Conservation (phyloP, 2,797 vertebrate genomes). For the Pangasius sanitwongsei region DNA sequence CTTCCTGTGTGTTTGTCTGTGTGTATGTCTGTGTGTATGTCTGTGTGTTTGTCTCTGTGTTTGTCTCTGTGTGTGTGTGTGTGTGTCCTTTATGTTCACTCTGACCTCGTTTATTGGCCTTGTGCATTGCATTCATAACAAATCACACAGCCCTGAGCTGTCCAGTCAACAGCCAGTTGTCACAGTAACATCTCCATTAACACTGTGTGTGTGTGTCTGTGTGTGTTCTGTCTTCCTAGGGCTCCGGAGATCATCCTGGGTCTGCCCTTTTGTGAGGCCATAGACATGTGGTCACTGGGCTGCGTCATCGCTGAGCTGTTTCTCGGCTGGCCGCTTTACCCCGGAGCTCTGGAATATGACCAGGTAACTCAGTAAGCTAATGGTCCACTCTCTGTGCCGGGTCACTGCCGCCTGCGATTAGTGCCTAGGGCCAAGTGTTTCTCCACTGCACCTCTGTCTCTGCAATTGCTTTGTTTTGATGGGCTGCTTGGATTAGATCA, state of each 20-base stretch:
- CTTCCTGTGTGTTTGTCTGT: background rate
- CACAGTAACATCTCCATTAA: constrained; percentile 42
- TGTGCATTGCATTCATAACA: background rate
- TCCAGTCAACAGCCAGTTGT: constrained; percentile 42
- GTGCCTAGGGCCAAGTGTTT: background rate
- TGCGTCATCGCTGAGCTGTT: constrained; percentile 98
- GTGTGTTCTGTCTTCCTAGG: constrained; percentile 64
- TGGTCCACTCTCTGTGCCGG: background rate
- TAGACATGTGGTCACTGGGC: constrained; percentile 98
- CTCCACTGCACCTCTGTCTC: background rate
- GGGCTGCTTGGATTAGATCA: background rate
- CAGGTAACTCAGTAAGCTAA: constrained; percentile 80
- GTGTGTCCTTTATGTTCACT: background rate
- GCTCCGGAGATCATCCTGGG: constrained; percentile 98
- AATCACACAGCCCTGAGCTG: constrained; percentile 3
- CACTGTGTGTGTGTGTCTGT: constrained; percentile 28
- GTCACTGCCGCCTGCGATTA: background rate
- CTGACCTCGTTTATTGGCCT: constrained; percentile 18
- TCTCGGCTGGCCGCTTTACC: constrained; percentile 98
- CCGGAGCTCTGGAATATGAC: constrained; percentile 97
- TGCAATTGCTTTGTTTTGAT: background rate
- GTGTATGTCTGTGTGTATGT: background rate
- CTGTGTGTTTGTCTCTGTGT: no score
- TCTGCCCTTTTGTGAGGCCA: constrained; percentile 89
- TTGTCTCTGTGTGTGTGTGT: background rate